Base-by-base conservation (phyloP, 2,888 invertebrate genomes). In the Sylvicola cinctus region DNA sequence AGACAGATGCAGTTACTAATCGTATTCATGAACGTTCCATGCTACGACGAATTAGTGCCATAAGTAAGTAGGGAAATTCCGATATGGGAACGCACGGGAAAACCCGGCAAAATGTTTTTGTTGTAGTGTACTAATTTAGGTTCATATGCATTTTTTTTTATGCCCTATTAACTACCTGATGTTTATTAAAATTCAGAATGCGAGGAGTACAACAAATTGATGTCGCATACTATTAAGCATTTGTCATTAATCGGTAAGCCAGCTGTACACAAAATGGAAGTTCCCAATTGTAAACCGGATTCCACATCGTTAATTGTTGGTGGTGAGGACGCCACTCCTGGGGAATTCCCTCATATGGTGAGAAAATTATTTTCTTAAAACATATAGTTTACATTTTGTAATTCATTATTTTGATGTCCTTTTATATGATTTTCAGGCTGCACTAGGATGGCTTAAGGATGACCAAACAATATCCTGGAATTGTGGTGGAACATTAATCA, bases 401-500 rank as follows among this genome's bases (percentile, higher is more conserved):
- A 8, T 4, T 25, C 6, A 17, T 25, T 6, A 15, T 12, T 25
- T 23, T 16, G 4, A 7, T 31, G 13, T 36, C 23, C 16, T n/a
- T 15, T n/a, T 32, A 5, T 14, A 26, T 29, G 14, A 5, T 28
- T 16, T 29, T 26, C 13, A 39, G 48, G 48, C 52, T 2, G 58
- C 55, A 8, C 31, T 57, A 28, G 56, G 56, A 12, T 57, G 58
- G 58, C 46, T 47, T 1, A 49, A 49, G 32, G 32, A 31, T 4
- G 26, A 34, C n/a, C 42, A 41, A 3, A 42, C 44, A 15, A 43
- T 52, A 5, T 49, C 49, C 37, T 56, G 52, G 50, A 49, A 49
- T 10, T 56, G 58, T 41, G 56, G 54, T 3, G 53, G 53, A 2
- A 56, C 64, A 1, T 45, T 69, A 25, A 55, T 70, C 25, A 61